Evolutionary conservation across 2,113 vertebrate species (phyloP).

Genomic region (Henicopernis longicauda): DNA sequence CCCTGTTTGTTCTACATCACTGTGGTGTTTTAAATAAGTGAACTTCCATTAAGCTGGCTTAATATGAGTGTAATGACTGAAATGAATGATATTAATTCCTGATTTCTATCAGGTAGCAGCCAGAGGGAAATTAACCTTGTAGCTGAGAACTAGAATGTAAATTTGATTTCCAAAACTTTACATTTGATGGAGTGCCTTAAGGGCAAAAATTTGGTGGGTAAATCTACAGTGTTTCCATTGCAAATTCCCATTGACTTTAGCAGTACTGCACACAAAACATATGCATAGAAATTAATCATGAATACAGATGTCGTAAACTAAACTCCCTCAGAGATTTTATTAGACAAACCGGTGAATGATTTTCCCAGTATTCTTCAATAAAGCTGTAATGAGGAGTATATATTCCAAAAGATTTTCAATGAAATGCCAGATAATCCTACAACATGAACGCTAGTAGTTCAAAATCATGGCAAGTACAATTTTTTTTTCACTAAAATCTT

Average conservation of each 20-base stretch:
- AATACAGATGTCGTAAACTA: not conserved
- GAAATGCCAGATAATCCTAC: not conserved
- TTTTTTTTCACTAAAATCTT: not conserved
- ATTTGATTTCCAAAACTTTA: slow-evolving; percentile 3
- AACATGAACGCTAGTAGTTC: not conserved
- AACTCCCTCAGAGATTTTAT: not conserved
- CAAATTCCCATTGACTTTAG: not conserved
- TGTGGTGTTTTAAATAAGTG: not conserved
- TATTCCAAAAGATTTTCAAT: not conserved
- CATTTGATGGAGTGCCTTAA: not conserved
- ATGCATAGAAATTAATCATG: not conserved
- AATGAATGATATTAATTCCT: slow-evolving; percentile 13
- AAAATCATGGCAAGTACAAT: not conserved
- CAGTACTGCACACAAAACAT: not conserved
- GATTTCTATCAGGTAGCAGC: not conserved
- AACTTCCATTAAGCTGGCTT: not conserved
- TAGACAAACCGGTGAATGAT: slow-evolving; percentile 12
- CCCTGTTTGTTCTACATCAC: not conserved
- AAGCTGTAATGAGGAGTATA: not conserved
- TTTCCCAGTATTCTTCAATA: not conserved
- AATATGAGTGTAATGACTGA: not conserved
- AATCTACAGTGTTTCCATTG: not conserved
- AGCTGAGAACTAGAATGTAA: not conserved
- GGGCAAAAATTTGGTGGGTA: not conserved
- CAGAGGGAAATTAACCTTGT: slow-evolving; percentile 5